Conservation (phyloP, 1,140 invertebrate genomes). For the Whitmania pigra region DNA sequence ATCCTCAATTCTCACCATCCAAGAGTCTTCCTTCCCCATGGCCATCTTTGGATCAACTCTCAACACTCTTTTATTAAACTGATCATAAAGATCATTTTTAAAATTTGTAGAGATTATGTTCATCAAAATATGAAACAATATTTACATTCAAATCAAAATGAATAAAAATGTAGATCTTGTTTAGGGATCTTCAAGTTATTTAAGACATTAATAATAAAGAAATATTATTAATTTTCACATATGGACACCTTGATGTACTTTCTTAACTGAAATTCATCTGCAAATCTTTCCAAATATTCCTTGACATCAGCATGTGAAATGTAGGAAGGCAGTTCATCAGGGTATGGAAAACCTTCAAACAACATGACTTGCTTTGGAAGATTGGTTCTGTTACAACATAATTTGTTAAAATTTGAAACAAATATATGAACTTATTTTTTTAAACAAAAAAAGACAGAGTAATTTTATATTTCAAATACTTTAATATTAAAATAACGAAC, state of each 20-base stretch:
- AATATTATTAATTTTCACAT: too few species aligned
- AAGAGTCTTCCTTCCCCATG: constrained; percentile 39
- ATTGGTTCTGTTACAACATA: constrained; percentile 56
- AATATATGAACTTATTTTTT: background rate
- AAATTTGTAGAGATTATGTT: too few species aligned
- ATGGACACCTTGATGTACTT: constrained; percentile 54
- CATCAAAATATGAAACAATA: too few species aligned
- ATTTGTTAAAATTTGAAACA: too few species aligned
- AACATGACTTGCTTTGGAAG: constrained; percentile 80
- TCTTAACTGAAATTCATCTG: constrained; percentile 56
- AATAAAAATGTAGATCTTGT: too few species aligned
- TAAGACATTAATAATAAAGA: too few species aligned
- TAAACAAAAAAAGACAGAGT: too few species aligned
- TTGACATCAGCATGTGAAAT: constrained; percentile 64
- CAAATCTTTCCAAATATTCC: constrained; percentile 64
- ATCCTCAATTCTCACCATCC: constrained; percentile 53
- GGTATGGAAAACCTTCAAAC: constrained; percentile 65
- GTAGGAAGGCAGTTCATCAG: constrained; percentile 55
- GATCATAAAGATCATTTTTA: constrained; percentile 23
- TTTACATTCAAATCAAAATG: background rate
- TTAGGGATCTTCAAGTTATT: too few species aligned
- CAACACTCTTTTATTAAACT: constrained; percentile 57
- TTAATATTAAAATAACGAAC: too few species aligned
- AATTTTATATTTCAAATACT: too few species aligned
- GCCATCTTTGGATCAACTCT: constrained; percentile 46